A percentile compares a stretch with the other conserved stretches of the same genome.
Evolutionary conservation across 2,113 vertebrate species (phyloP).

Genomic region (Sminthopsis crassicaudata): DNA sequence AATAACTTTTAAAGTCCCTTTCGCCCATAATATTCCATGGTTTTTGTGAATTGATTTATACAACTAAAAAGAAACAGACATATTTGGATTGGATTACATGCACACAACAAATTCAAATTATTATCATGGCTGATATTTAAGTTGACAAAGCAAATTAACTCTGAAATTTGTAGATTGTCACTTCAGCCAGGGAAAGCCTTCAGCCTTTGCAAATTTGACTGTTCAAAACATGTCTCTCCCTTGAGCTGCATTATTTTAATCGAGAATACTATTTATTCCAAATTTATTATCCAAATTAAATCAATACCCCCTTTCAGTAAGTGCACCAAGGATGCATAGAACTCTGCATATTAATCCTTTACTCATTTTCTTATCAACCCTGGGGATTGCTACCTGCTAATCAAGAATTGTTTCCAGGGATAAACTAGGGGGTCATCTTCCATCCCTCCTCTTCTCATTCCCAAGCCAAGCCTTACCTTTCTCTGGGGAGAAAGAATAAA

Average conservation of each 20-base stretch:
- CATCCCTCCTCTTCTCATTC: background rate
- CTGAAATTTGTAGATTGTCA: background rate
- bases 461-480: background rate
- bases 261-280: constrained; percentile 18
- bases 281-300: constrained; percentile 63
- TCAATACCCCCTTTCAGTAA: constrained; percentile 49
- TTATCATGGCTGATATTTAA: background rate
- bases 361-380: constrained; percentile 27
- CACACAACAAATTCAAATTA: constrained; percentile 23
- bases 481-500: background rate
- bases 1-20: background rate
- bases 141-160: background rate
- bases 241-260: constrained; percentile 46
- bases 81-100: background rate
- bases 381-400: background rate
- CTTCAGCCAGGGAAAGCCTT: background rate
- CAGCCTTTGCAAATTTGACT: constrained; percentile 24
- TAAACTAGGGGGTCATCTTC: constrained; percentile 11
- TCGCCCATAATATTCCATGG: background rate
- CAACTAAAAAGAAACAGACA: background rate
- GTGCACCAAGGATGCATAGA: background rate
- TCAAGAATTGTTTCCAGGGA: constrained; percentile 21
- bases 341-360: constrained; percentile 5
- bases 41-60: background rate
- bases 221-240: background rate